Evolutionary conservation across 2,113 vertebrate genomes (phyloP), one percentile per base, ranked within the genome.

Genomic region (Syngnathoides biaculeatus): DNA sequence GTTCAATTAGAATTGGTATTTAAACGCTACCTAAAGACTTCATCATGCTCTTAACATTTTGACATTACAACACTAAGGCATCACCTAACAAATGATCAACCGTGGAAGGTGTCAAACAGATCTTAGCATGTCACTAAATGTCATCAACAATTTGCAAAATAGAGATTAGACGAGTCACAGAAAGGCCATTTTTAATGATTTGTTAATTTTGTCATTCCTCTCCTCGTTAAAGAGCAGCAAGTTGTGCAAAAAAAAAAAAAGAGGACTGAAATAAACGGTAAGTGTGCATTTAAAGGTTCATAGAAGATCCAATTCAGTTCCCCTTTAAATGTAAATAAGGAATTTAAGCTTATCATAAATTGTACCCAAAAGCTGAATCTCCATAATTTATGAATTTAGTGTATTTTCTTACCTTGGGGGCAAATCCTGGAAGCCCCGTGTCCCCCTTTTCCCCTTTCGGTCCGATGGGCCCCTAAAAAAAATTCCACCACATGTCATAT

Each of bases 361-460:
- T 55, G 52, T 26, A 14, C 22, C 52, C 4, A 10, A 55, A 55
- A 26, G 12, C 24, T 2, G 5, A 15, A 14, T 55, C 13, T 13
- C 52, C 2, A 6, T 30, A 26, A 26, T 7, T 8, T 57, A 30
- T 57, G 7, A 30, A 30, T 57, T 62, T 2, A 43, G 39, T n/a
- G 38, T 19, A 39, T 60, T 22, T 1, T 8, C 39, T 62, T 26
- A 92, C 92, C 86, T 92, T 90, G n/a, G 74, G 40, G 48, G 78
- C 75, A 58, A 80, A 80, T 68, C 92, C 92, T 66, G 88, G 78
- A 55, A 68, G 42, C 5, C 91, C 92, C 0, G 57, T 0, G 0
- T 89, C 85, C 19, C 92, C 92, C 77, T 67, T 80, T 0, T 92
- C 89, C 71, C 92, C 92, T 66, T 92, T 92, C 5, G 86, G 88